Percentiles rank a stretch among this genome's conserved stretches.
Evolutionary conservation across 2,113 vertebrate genomes (phyloP).

Genomic region (Riparia riparia): DNA sequence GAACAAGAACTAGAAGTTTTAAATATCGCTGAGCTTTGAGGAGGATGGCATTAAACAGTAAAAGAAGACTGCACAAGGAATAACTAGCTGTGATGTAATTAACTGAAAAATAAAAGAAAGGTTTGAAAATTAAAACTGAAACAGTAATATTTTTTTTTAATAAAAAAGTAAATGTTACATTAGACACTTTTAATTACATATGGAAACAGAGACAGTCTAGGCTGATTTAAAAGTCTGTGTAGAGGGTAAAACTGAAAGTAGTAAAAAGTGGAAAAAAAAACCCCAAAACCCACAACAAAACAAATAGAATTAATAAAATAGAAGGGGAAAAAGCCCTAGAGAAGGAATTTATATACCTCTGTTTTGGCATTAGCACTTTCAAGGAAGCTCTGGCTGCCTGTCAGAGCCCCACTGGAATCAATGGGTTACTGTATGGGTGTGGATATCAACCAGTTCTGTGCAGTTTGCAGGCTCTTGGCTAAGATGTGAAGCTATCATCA

Average conservation of each 20-base stretch:
- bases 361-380: background rate
- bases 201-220: background rate
- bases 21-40: background rate
- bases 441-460: slow-evolving; percentile 51
- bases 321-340: background rate
- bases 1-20: background rate
- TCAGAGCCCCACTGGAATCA: slow-evolving; percentile 53
- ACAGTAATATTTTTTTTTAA: background rate
- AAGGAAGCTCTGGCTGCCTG: slow-evolving; percentile 41
- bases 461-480: slow-evolving; percentile 67
- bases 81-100: background rate
- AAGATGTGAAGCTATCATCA: slow-evolving; percentile 69
- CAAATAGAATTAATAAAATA: background rate
- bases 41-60: background rate
- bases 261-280: background rate
- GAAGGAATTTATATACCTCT: background rate
- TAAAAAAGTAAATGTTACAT: background rate
- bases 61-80: background rate
- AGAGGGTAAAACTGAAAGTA: background rate
- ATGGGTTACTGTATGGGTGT: slow-evolving; percentile 62
- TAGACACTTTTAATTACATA: background rate
- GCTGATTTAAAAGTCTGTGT: background rate
- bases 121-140: background rate
- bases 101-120: background rate
- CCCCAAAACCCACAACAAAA: no score